Conservation (phyloP, 2,888 invertebrate genomes). For the Diachrysia chrysitis region DNA sequence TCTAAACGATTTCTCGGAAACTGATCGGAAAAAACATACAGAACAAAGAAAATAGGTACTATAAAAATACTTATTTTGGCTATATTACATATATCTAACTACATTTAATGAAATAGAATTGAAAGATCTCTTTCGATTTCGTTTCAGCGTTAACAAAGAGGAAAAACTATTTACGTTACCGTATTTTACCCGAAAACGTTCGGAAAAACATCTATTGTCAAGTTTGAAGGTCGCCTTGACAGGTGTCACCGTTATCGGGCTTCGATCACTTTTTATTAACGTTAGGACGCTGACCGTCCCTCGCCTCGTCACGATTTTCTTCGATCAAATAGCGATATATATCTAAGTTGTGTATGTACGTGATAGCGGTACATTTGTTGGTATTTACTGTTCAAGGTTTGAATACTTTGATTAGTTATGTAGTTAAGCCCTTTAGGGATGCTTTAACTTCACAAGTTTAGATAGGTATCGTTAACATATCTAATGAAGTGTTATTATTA, state of each 20-base stretch:
- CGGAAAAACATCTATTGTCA: slow-evolving; percentile 42
- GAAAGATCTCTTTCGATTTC: slow-evolving; percentile 1
- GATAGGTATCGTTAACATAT: neutral
- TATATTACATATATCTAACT: neutral
- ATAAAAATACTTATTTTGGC: neutral
- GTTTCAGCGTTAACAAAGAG: slow-evolving; percentile 2
- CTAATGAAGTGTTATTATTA: neutral
- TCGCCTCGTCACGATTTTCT: slow-evolving; percentile 45
- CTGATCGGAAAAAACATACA: too few relatives aligned
- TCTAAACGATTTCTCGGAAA: too few relatives aligned
- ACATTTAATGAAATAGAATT: slow-evolving; percentile 6
- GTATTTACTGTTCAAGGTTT: neutral
- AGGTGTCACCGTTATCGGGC: slow-evolving; percentile 63
- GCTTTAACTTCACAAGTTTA: neutral
- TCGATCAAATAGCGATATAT: slow-evolving; percentile 56
- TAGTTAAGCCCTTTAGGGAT: neutral
- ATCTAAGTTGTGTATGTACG: slow-evolving; percentile 12
- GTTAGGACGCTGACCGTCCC: slow-evolving; percentile 51
- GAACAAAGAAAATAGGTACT: too few relatives aligned
- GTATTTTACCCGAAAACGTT: slow-evolving; percentile 26
- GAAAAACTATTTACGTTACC: slow-evolving; percentile 26
- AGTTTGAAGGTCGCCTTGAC: slow-evolving; percentile 56
- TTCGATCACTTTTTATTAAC: slow-evolving; percentile 67
- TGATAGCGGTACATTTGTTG: neutral
- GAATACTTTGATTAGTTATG: neutral